Conservation (phyloP, 2,888 invertebrate species). For the Odontocerum albicorne region DNA sequence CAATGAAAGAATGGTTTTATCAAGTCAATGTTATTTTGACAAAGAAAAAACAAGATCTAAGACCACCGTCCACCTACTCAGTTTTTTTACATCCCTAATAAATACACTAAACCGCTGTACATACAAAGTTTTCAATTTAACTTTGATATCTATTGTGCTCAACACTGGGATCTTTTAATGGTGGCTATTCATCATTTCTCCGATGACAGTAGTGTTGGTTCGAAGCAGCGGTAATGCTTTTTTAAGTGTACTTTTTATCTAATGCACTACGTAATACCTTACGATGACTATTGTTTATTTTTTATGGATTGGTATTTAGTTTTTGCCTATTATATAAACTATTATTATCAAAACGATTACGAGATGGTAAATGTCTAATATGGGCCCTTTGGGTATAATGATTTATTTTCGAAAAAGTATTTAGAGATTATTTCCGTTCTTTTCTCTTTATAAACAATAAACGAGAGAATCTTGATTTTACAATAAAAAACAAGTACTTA, state of each 20-base stretch:
- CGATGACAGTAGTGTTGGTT: constrained; percentile 31
- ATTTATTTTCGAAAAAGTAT: background rate
- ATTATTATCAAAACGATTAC: constrained; percentile 20
- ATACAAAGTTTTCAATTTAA: too few species aligned
- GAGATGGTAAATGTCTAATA: background rate
- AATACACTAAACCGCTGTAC: too few species aligned
- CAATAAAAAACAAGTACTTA: too few species aligned
- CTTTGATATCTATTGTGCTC: too few species aligned
- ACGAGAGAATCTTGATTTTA: too few species aligned
- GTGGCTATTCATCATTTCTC: constrained; percentile 34
- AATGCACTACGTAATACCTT: constrained; percentile 14
- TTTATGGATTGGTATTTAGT: constrained; percentile 16
- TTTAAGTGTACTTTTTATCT: constrained; percentile 31
- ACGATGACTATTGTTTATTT: constrained; percentile 21
- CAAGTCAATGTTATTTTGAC: too few species aligned
- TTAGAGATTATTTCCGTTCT: too few species aligned
- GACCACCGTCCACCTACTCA: too few species aligned
- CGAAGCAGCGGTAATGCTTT: constrained; percentile 31
- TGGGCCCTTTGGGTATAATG: background rate
- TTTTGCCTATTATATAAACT: constrained; percentile 21
- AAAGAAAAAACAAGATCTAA: too few species aligned
- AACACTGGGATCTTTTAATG: constrained; percentile 33
- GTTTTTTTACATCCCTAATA: too few species aligned
- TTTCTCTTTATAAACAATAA: too few species aligned
- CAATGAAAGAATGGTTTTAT: too few species aligned